Evolutionary conservation across 2,797 vertebrate species (phyloP).

Genomic region (Columba guinea): DNA sequence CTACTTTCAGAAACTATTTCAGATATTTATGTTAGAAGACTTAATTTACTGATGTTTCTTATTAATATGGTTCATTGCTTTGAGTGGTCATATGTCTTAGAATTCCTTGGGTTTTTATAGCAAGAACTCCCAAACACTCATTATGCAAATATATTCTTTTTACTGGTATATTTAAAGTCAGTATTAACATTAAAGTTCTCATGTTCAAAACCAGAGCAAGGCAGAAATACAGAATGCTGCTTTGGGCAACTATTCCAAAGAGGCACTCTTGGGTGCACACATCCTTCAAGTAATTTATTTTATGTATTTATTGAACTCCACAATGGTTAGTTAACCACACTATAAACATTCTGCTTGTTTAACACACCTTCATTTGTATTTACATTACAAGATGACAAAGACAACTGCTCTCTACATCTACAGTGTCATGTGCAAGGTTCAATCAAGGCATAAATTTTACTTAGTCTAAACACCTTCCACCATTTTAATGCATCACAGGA

Average conservation of each 20-base stretch:
- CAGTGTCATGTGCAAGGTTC: background rate
- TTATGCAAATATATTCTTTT: background rate
- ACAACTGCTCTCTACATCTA: background rate
- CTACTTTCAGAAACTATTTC: background rate
- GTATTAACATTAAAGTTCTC: background rate
- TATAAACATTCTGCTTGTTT: background rate
- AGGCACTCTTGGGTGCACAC: accelerated
- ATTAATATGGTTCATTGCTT: background rate
- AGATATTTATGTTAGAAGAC: background rate
- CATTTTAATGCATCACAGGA: background rate
- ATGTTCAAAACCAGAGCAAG: background rate
- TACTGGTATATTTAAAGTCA: background rate
- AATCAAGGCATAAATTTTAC: background rate
- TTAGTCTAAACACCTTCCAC: background rate
- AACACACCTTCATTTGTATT: background rate
- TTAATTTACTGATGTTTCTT: background rate
- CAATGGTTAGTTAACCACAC: too few species aligned
- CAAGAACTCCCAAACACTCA: background rate
- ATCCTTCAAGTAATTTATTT: background rate
- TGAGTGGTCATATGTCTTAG: background rate
- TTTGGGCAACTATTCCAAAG: background rate
- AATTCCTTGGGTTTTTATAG: background rate
- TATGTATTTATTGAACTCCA: background rate
- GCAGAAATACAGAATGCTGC: background rate
- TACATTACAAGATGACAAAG: background rate